A percentile compares a stretch with the other conserved stretches of the same genome.
phyloP scores from a whole-genome alignment of 2,113 vertebrate species.

The Saguinus imperator region DNA sequence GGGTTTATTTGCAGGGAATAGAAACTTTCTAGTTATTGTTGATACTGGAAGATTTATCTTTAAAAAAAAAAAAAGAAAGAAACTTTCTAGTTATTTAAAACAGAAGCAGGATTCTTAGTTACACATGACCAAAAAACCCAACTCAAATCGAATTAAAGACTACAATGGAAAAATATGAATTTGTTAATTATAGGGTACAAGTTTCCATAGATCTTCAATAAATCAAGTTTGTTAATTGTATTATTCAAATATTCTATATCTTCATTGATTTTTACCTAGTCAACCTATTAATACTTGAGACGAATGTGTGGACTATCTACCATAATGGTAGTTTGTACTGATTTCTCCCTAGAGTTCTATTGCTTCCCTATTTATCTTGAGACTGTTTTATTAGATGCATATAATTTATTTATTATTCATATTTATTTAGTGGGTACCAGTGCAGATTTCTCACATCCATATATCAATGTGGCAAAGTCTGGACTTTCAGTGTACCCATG shows the following conservation, averaged over 20 bases:
- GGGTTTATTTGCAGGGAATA: not conserved
- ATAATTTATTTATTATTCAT: not conserved
- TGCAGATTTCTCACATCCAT: too few relatives aligned
- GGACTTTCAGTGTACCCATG: too few relatives aligned
- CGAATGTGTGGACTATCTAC: not conserved
- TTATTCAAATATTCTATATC: not conserved
- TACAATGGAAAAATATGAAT: not conserved
- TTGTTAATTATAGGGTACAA: not conserved
- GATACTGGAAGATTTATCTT: too few relatives aligned
- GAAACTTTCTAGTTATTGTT: not conserved
- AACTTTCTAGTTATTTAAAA: not conserved
- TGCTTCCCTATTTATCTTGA: not conserved
- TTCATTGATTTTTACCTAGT: not conserved
- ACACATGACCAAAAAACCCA: not conserved
- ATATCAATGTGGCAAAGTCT: too few relatives aligned
- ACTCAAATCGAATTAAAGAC: not conserved
- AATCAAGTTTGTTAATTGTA: not conserved
- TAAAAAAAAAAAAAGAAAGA: too few relatives aligned
- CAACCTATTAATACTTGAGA: slow-evolving; percentile 16
- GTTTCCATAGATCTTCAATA: not conserved
- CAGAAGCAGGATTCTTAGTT: not conserved
- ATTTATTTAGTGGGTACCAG: too few relatives aligned
- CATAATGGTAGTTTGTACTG: not conserved
- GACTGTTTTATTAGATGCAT: not conserved
- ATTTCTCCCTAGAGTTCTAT: not conserved